A percentile compares a stretch with the other conserved stretches of the same genome.
Evolutionary conservation across 1,140 invertebrate species (phyloP).

Genomic region (Solen grandis): DNA sequence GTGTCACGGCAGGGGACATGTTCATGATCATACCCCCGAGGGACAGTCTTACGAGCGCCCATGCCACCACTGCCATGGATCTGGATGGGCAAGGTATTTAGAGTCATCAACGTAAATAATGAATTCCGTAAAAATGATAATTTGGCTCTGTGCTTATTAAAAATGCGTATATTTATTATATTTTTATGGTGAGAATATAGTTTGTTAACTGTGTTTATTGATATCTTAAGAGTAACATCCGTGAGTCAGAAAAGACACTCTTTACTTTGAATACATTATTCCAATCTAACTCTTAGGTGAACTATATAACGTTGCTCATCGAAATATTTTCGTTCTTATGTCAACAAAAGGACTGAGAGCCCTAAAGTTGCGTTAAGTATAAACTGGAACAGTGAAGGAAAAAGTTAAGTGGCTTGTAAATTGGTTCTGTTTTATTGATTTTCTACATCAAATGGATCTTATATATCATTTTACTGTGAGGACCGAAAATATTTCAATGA

Average conservation of each 20-base stretch:
- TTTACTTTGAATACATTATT: too few species aligned
- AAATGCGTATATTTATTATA: not conserved
- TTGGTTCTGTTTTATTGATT: too few species aligned
- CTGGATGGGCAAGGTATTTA: conserved; percentile 42
- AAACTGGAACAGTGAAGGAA: too few species aligned
- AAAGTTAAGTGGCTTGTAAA: too few species aligned
- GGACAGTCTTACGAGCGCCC: conserved; percentile 1
- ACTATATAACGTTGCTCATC: too few species aligned
- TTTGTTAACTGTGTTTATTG: not conserved
- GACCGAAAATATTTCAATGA: too few species aligned
- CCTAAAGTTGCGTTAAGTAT: too few species aligned
- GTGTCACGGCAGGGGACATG: conserved; percentile 59
- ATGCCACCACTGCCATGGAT: conserved; percentile 52
- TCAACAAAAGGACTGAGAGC: too few species aligned
- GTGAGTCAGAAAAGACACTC: not conserved
- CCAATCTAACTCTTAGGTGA: too few species aligned
- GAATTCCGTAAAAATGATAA: not conserved
- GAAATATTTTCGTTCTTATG: too few species aligned
- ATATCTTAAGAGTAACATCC: not conserved
- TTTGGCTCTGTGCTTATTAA: not conserved
- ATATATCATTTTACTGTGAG: too few species aligned
- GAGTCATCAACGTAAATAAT: not conserved
- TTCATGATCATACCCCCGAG: conserved; percentile 21
- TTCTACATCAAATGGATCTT: too few species aligned
- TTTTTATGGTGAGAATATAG: not conserved